A percentile compares a stretch with the other conserved stretches of the same genome.
These are phyloP conservation scores for Seriola dumerili DNA, from an alignment of 2,113 vertebrate genomes.

Conservation along the genomic window DNA sequence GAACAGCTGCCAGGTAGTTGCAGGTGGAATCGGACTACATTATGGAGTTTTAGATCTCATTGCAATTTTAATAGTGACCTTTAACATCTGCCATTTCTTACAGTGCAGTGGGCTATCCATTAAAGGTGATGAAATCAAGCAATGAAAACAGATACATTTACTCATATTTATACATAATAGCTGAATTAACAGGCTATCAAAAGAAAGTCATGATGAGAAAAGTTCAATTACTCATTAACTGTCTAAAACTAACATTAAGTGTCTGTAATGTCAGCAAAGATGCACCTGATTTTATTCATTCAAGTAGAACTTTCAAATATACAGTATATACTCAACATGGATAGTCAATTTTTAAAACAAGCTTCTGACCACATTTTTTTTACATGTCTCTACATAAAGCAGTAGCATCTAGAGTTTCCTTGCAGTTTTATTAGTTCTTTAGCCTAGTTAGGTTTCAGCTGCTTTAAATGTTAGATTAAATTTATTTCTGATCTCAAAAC, in stretches of 20 bases:
- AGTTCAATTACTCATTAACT: no score
- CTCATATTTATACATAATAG: background rate
- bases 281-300: background rate
- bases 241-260: background rate
- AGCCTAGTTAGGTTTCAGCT: background rate
- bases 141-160: background rate
- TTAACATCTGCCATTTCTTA: slow-evolving; percentile 21
- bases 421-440: background rate
- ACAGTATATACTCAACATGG: background rate
- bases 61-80: slow-evolving; percentile 10
- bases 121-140: background rate
- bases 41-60: slow-evolving; percentile 18
- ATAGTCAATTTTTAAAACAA: background rate
- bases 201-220: background rate
- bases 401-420: background rate
- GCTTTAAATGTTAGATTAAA: background rate
- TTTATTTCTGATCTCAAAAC: background rate
- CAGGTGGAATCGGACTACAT: slow-evolving; percentile 54
- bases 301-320: background rate
- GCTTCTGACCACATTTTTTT: background rate
- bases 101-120: background rate
- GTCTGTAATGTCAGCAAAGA: background rate
- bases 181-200: background rate
- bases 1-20: slow-evolving; percentile 64
- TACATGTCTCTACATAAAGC: background rate